A percentile compares a stretch with the other conserved stretches of the same genome.
phyloP scores from a whole-genome alignment of 2,888 invertebrate genomes.

The Tromatobia lineatoria region DNA sequence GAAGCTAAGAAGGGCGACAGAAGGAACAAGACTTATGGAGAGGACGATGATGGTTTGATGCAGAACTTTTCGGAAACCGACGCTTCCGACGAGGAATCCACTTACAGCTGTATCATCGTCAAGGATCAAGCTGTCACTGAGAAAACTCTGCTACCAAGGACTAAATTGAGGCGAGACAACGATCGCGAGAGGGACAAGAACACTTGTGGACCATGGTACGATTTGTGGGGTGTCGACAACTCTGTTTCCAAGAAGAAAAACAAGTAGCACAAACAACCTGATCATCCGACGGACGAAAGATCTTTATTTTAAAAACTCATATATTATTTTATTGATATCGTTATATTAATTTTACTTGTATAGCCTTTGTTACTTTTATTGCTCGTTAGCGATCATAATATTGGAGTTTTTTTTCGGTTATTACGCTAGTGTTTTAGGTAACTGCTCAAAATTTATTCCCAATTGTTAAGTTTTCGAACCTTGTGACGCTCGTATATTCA shows the following conservation, averaged over 20 bases:
- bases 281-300: constrained; percentile 2
- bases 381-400: constrained; percentile 30
- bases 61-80: constrained; percentile 83
- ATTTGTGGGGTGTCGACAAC: constrained; percentile 93
- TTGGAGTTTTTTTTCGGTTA: constrained; percentile 17
- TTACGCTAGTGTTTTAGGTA: not conserved
- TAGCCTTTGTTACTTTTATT: constrained; percentile 54
- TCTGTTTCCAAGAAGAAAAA: constrained; percentile 88
- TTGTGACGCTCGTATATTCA: constrained; percentile 48
- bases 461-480: constrained; percentile 23
- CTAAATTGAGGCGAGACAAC: constrained; percentile 89
- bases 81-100: constrained; percentile 85
- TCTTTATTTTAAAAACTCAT: constrained; percentile 1
- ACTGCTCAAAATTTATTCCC: constrained; percentile 13
- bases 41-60: constrained; percentile 80
- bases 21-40: constrained; percentile 79
- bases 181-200: constrained; percentile 86
- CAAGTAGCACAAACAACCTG: constrained; percentile 72
- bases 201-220: constrained; percentile 95
- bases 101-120: constrained; percentile 91
- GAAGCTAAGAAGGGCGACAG: constrained; percentile 80
- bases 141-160: constrained; percentile 88
- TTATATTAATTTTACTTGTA: constrained; percentile 43
- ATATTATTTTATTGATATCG: constrained; percentile 44
- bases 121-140: constrained; percentile 89